Conservation (phyloP, 2,888 invertebrate species). For the Ectobius pallidus region DNA sequence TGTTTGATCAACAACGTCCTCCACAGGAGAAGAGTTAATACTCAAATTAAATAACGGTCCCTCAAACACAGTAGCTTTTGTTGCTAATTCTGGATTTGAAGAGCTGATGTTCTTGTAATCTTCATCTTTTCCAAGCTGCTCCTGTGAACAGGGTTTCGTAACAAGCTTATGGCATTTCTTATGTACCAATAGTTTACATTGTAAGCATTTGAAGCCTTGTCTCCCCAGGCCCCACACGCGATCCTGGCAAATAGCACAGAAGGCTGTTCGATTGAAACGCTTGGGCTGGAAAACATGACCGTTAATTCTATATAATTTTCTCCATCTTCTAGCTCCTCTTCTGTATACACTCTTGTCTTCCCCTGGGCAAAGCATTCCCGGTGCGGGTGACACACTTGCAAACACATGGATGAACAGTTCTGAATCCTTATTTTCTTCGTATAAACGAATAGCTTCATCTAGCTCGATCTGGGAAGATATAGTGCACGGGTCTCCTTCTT, state of each 20-base stretch:
- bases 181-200: conserved; percentile 97
- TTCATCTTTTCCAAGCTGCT: conserved; percentile 64
- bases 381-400: background rate
- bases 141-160: conserved; percentile 86
- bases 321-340: conserved; percentile 96
- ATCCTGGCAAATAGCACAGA: conserved; percentile 97
- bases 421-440: conserved; percentile 13
- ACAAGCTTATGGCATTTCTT: conserved; percentile 99
- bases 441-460: conserved; percentile 12
- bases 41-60: conserved; percentile 63
- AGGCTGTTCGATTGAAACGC: conserved; percentile 96
- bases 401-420: conserved; percentile 7
- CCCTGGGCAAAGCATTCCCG: background rate
- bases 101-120: conserved; percentile 46
- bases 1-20: conserved; percentile 66
- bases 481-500: conserved; percentile 16
- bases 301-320: conserved; percentile 97
- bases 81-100: conserved; percentile 52
- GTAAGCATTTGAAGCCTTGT: conserved; percentile 98
- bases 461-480: conserved; percentile 10
- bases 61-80: conserved; percentile 62
- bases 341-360: conserved; percentile 88
- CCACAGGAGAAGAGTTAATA: conserved; percentile 66
- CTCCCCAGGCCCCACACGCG: conserved; percentile 99
- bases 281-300: conserved; percentile 99